Conservation (phyloP, 2,797 vertebrate species). For the Lepidocolaptes lacrymiger region DNA sequence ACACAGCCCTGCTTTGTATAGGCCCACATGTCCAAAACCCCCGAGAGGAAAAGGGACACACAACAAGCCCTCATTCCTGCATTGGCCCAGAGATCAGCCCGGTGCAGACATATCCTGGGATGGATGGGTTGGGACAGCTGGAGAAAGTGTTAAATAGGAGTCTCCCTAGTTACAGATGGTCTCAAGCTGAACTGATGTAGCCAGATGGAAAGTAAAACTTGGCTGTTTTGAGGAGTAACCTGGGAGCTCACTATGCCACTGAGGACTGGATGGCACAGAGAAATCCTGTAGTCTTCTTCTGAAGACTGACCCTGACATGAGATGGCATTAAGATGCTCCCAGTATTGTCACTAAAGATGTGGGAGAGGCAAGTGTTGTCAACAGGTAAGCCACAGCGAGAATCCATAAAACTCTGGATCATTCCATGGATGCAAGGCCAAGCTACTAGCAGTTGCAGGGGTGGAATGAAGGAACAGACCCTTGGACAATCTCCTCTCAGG, state of each 20-base stretch:
- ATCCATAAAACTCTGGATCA: neutral
- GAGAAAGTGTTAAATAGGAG: neutral
- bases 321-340: neutral
- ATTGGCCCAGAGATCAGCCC: neutral
- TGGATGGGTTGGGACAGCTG: neutral
- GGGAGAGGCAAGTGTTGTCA: neutral
- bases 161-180: neutral
- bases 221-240: neutral
- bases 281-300: neutral
- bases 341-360: neutral
- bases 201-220: neutral
- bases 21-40: neutral
- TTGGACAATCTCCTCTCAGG: neutral
- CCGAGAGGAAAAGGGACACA: neutral
- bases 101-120: neutral
- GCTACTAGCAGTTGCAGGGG: neutral
- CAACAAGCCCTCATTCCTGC: neutral
- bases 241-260: neutral
- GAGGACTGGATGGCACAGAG: neutral
- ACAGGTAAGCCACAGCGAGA: neutral
- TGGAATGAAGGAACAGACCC: neutral
- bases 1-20: neutral
- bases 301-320: neutral
- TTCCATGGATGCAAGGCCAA: rapidly evolving
- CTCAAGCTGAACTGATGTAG: neutral